Conservation (phyloP, 2,888 invertebrate species). For the Pocota personata region DNA sequence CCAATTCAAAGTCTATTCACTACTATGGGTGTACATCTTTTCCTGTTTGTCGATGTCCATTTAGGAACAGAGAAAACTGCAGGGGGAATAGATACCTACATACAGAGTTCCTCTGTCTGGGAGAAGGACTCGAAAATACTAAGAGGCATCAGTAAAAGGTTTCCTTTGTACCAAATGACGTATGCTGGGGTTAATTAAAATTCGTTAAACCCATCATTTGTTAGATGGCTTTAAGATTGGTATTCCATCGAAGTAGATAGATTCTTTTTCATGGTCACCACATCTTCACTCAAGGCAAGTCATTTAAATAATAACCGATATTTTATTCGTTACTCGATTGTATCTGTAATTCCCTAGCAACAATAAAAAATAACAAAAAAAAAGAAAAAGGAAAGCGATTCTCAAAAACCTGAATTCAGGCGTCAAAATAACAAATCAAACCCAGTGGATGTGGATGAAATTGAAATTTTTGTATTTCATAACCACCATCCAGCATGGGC, state of each 20-base stretch:
- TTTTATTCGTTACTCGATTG: conserved; percentile 1
- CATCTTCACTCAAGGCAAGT: not conserved
- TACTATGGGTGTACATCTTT: conserved; percentile 7
- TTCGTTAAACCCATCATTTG: conserved; percentile 61
- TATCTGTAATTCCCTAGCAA: conserved; percentile 14
- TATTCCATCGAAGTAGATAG: conserved; percentile 25
- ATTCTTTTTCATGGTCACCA: conserved; percentile 16
- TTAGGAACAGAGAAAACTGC: conserved; percentile 5
- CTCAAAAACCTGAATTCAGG: not conserved
- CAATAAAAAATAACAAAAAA: too few species aligned
- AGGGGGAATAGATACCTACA: not conserved
- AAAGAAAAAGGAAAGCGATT: not conserved
- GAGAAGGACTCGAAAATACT: conserved; percentile 5
- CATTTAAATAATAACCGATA: conserved; percentile 62
- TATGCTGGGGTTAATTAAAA: conserved; percentile 65
- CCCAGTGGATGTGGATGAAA: not conserved
- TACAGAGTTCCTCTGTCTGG: not conserved
- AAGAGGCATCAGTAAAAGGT: not conserved
- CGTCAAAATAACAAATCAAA: not conserved
- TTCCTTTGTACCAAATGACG: conserved; percentile 30
- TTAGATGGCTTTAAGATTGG: conserved; percentile 18
- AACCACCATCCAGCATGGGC: not conserved
- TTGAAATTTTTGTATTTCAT: conserved; percentile 22
- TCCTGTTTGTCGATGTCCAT: conserved; percentile 40
- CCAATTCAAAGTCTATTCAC: conserved; percentile 33